Evolutionary conservation across 2,888 invertebrate species (phyloP), one percentile per base, ranked within the genome.

Genomic region (Empis livida): DNA sequence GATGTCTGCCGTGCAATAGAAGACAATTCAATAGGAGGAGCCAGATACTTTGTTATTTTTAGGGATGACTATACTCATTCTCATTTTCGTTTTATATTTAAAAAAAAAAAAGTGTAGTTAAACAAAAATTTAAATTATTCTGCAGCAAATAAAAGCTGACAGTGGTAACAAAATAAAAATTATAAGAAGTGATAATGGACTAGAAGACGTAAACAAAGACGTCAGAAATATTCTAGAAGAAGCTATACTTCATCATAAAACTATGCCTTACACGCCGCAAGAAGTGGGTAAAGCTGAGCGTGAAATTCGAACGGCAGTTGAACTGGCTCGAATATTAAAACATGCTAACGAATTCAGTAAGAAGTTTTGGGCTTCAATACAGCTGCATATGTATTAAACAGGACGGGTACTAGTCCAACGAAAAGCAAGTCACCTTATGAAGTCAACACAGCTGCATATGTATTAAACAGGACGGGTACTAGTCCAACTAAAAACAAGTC

Each of bases 201-300:
- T 41, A 15, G 61, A 62, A 52, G 60, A 58, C 47, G 43, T 56
- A 5, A 56, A 54, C 35, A 48, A 56, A 44, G 51, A 52, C 30
- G 45, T 58, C 15, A 38, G 50, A 44, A 46, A 54, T 16, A 54
- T 55, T 48, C 48, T 59, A n/a, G 44, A 54, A 37, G 45, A 56
- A 44, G 56, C 59, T 44, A 57, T 59, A 23, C 42, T 51, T 20
- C 54, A 55, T 42, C 57, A 57, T 43, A 48, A 41, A 49, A 55
- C 57, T 10, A 57, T 58, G 1, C 49, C 55, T 5, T 61, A 61
- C 48, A 61, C 61, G 9, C 62, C 65, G 6, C 57, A 64, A 52
- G 62, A 66, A 52, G 68, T 68, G 52, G 62, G 63, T 5, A 50
- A 53, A 45, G 59, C 60, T 0, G 63, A 65, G 46, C 52, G 62